Evolutionary conservation across 2,888 invertebrate species (phyloP), one percentile per base, ranked within the genome.

Genomic region (Leucoma salicis): DNA sequence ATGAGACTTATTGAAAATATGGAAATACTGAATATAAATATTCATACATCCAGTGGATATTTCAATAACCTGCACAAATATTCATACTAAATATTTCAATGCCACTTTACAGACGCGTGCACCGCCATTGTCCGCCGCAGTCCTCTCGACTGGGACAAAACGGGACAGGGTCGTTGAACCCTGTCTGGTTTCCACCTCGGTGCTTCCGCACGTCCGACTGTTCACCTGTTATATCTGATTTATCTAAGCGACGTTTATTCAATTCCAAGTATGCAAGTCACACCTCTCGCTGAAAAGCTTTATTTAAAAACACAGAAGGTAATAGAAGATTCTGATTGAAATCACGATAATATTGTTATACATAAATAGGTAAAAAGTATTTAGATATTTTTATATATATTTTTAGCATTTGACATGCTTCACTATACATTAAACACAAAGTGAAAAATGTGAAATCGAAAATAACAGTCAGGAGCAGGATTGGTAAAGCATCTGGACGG

Each of bases 101-200:
- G 32, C 16, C 14, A 35, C 13, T 31, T 16, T 16, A 25, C 29
- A 31, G 27, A 49, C 49, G 60, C 48, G 28, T 36, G 32, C 63
- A 48, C 21, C 27, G 32, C 27, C 39, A 32, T 35, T 27, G 25
- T 31, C 25, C 21, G 21, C 12, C 29, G 29, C 14, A 29, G 29
- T 29, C 14, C 14, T 13, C 32, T 32, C 39, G 35, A 7, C 36
- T 38, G 50, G 54, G 46, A 47, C 49, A 40, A 55, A 59, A 63
- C 62, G 67, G 67, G 65, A 67, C 61, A 38, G 61, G 72, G 56
- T 63, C 66, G 56, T 74, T 78, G 82, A 74, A 78, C 75, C 53
- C 59, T 15, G 67, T 66, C 70, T 71, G 69, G 67, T 72, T 78
- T 75, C 68, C 78, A 74, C 74, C 50, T 57, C 70, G 60, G 36